Evolutionary conservation across 2,888 invertebrate species (phyloP).

Genomic region (Idaea aversata): DNA sequence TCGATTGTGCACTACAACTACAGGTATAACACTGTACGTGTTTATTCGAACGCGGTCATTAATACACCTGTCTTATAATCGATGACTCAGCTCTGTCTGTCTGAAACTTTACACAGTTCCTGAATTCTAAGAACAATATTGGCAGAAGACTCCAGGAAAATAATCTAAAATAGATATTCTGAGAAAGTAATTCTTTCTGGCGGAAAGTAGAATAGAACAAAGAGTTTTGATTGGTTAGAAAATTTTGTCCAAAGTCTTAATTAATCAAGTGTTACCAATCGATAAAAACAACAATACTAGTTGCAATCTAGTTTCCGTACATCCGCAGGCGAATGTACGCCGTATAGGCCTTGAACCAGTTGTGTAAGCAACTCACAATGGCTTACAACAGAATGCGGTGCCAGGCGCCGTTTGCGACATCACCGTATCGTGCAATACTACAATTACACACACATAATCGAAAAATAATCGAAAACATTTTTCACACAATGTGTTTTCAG

Average conservation of each 20-base stretch:
- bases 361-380: constrained; percentile 74
- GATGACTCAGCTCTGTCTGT: constrained; percentile 1
- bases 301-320: constrained; percentile 64
- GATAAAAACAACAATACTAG: constrained; percentile 18
- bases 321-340: constrained; percentile 75
- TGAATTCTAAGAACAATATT: constrained; percentile 5
- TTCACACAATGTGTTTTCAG: constrained; percentile 5
- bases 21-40: not conserved
- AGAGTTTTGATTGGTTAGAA: not conserved
- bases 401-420: constrained; percentile 70
- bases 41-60: not conserved
- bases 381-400: constrained; percentile 70
- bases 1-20: constrained; percentile 57
- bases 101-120: not conserved
- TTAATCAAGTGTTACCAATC: not conserved
- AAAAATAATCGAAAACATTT: constrained; percentile 11
- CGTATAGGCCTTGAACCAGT: constrained; percentile 77
- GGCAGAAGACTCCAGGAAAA: constrained; percentile 1
- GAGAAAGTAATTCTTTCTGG: not conserved
- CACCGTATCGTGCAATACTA: constrained; percentile 44
- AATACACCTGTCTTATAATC: constrained; percentile 3
- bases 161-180: not conserved
- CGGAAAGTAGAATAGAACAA: not conserved
- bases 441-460: constrained; percentile 45
- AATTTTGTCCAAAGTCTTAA: not conserved